A percentile compares a stretch with the other conserved stretches of the same genome.
phyloP scores from a whole-genome alignment of 2,797 vertebrate species.

The Smutsia temminckii region DNA sequence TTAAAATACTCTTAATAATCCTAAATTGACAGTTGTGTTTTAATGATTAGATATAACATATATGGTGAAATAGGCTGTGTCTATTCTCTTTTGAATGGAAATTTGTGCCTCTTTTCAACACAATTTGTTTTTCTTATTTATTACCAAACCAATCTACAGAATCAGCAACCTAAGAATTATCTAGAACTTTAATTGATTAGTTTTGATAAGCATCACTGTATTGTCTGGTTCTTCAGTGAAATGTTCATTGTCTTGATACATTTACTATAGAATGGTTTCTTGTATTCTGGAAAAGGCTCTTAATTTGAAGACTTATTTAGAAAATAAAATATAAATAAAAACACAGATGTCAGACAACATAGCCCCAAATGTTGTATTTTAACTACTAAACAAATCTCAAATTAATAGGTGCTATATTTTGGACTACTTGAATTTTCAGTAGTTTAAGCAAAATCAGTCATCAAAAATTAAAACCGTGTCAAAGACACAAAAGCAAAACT shows the following conservation, averaged over 20 bases:
- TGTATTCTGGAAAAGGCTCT: neutral
- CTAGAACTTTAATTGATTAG: neutral
- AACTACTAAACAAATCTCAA: neutral
- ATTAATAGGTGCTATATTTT: neutral
- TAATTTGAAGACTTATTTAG: neutral
- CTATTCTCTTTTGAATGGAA: neutral
- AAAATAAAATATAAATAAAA: conserved; percentile 40
- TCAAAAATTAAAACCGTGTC: neutral
- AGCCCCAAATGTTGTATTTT: neutral
- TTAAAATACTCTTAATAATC: neutral
- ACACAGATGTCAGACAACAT: neutral
- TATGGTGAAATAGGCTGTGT: neutral
- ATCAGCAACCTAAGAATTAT: neutral
- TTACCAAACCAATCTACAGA: neutral
- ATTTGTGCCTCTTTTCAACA: neutral
- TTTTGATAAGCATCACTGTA: neutral
- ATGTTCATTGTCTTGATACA: neutral
- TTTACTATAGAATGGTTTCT: neutral
- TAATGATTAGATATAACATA: neutral
- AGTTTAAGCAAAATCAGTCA: neutral
- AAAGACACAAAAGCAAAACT: conserved; percentile 6
- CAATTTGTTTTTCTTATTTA: neutral
- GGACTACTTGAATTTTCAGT: neutral
- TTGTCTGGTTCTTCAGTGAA: neutral
- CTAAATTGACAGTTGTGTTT: neutral